Base-by-base conservation (phyloP, 64 coral and sea anemone genomes). In the Platygyra sinensis region DNA sequence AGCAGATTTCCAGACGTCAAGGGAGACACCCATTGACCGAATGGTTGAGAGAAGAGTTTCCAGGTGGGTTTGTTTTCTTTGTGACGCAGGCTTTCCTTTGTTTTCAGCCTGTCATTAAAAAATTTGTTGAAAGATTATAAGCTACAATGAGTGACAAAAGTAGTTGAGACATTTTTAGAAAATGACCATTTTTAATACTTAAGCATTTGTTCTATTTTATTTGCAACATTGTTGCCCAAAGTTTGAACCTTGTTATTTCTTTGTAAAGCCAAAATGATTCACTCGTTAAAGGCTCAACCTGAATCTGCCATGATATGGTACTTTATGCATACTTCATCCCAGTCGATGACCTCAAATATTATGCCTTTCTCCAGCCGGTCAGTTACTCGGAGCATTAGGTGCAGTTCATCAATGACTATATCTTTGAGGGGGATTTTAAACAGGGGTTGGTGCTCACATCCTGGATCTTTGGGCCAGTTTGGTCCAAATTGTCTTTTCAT, bases 401-500 rank as follows among this genome's bases (percentile, higher is more conserved):
- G 87, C 2, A 89, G 30, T 29, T 78, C 60, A 77, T 89, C 75
- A 5, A 89, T 49, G 29, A 79, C 27, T 2, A 89, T 57, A 15
- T 89, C 77, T 1, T 78, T 32, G 3, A 38, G 24, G 24, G 87
- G 32, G 24, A 89, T 89, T 11, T 79, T 79, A 24, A 89, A 89
- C 2, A 89, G 32, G 14, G 87, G 87, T 75, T 89, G 74, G 13
- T 88, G 33, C 38, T 87, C 65, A 29, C 83, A 87, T 27, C 39
- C 83, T 27, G 65, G 87, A 30, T 64, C 30, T 64, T 64, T 88
- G 12, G 11, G 29, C 73, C 87, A 88, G 22, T 77, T 28, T 88
- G 87, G 87, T 4, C 87, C 87, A 46, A 88, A 63, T 10, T 88
- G 75, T 22, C 72, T 52, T 75, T 63, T 88, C 87, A 88, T 78